phyloP scores from a whole-genome alignment of 2,797 vertebrate species.

The Neomorphus geoffroyi region DNA sequence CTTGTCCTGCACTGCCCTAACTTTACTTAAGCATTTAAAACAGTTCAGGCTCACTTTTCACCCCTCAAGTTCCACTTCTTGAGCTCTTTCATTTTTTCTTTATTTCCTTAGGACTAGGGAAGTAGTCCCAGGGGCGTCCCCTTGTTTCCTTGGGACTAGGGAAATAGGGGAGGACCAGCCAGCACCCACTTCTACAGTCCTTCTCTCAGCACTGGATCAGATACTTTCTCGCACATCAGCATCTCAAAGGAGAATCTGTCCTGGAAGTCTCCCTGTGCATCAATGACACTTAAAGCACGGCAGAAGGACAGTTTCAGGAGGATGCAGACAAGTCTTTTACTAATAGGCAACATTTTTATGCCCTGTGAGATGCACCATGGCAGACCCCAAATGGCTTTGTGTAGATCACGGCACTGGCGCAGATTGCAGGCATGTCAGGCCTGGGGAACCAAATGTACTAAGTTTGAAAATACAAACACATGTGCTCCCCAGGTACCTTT shows the following conservation, averaged over 20 bases:
- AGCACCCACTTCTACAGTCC: neutral
- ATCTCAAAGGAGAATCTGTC: neutral
- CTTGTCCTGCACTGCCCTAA: neutral
- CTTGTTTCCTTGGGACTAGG: neutral
- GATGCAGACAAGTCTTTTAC: neutral
- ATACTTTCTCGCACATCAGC: neutral
- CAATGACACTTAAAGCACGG: neutral
- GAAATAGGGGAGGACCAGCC: neutral
- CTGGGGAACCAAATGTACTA: neutral
- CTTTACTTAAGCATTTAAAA: neutral
- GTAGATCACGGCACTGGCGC: neutral
- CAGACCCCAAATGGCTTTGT: neutral
- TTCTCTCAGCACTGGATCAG: neutral
- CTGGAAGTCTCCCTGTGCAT: neutral
- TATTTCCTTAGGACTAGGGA: neutral
- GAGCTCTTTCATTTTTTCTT: neutral
- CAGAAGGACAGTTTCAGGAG: neutral
- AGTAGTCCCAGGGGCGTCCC: too few relatives aligned
- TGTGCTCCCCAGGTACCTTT: neutral
- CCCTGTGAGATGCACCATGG: neutral
- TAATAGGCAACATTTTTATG: neutral
- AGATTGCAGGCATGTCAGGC: fast-evolving
- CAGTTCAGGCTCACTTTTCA: neutral
- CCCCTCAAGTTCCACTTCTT: neutral
- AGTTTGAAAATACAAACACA: neutral